Conservation (phyloP, 2,888 invertebrate species). For the Chaetoderma sp. region DNA sequence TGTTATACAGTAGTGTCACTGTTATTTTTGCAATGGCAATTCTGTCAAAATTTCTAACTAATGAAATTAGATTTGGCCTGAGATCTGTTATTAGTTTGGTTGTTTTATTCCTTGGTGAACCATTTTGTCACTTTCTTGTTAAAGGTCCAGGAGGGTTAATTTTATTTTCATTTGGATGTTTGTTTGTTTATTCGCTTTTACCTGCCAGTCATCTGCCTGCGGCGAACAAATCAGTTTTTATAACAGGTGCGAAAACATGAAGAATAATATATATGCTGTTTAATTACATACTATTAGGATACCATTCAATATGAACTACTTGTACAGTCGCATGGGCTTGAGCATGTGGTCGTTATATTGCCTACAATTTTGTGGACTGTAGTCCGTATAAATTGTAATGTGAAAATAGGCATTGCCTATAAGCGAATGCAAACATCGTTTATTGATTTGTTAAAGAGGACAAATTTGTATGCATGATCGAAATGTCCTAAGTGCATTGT, state of each 20-base stretch:
- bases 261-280: no score
- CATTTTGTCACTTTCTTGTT: slow-evolving; percentile 64
- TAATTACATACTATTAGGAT: no score
- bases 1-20: slow-evolving; percentile 63
- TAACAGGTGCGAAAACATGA: slow-evolving; percentile 67
- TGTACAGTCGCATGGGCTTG: no score
- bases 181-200: slow-evolving; percentile 61
- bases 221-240: slow-evolving; percentile 59
- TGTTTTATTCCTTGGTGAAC: slow-evolving; percentile 65
- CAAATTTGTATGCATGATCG: no score
- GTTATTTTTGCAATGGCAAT: slow-evolving; percentile 66
- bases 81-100: slow-evolving; percentile 61
- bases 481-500: no score
- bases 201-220: slow-evolving; percentile 65
- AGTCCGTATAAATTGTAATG: no score
- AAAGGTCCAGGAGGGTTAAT: slow-evolving; percentile 63
- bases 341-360: no score
- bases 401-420: no score
- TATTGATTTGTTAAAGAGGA: no score
- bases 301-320: no score
- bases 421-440: no score
- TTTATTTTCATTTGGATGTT: slow-evolving; percentile 60
- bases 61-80: slow-evolving; percentile 66
- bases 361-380: no score
- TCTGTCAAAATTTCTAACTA: slow-evolving; percentile 65